These are phyloP conservation scores for Amaurobius ferox DNA, from an alignment of 2,888 invertebrate genomes.

Conservation along the genomic window DNA sequence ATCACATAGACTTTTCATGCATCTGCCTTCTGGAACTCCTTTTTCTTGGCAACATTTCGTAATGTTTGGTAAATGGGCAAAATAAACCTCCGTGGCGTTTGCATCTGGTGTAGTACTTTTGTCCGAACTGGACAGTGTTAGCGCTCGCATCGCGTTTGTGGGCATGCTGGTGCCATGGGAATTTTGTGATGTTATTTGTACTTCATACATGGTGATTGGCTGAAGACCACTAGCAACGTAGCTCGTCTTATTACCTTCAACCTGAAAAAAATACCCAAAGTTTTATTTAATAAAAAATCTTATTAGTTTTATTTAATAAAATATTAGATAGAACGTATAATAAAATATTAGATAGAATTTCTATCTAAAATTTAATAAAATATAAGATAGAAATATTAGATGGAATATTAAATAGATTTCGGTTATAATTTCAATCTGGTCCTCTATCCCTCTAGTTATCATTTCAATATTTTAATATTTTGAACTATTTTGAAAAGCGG, in stretches of 20 bases:
- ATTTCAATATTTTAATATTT: no score
- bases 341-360: no score
- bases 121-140: slow-evolving; percentile 82
- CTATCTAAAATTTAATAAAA: no score
- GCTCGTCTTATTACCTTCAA: slow-evolving; percentile 67
- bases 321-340: no score
- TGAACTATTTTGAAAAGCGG: no score
- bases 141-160: slow-evolving; percentile 84
- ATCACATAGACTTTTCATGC: slow-evolving; percentile 88
- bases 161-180: slow-evolving; percentile 87
- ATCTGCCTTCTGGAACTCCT: slow-evolving; percentile 85
- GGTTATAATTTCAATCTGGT: no score
- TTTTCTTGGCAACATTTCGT: slow-evolving; percentile 84
- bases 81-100: slow-evolving; percentile 79
- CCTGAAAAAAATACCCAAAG: no score
- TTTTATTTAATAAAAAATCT: no score
- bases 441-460: no score
- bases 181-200: slow-evolving; percentile 85
- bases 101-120: slow-evolving; percentile 75
- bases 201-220: slow-evolving; percentile 90
- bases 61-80: slow-evolving; percentile 86
- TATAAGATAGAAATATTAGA: no score
- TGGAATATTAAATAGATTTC: no score
- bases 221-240: slow-evolving; percentile 82
- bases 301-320: no score